Evolutionary conservation across 2,888 invertebrate genomes (phyloP).

Genomic region (Rhamnusium bicolor): DNA sequence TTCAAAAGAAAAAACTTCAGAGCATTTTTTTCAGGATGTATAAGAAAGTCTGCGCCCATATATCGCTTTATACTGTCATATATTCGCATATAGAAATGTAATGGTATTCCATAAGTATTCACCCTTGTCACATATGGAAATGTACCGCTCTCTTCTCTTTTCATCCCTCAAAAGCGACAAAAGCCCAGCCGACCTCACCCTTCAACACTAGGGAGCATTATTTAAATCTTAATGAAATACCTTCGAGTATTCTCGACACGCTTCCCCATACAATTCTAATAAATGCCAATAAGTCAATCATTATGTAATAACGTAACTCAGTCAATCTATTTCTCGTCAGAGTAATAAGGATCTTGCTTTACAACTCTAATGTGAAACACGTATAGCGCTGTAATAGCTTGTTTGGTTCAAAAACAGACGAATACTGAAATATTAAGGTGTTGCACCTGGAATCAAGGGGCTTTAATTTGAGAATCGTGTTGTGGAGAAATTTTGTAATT

Average conservation of each 20-base stretch:
- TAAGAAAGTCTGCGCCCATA: slow-evolving; percentile 18
- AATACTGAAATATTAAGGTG: slow-evolving; percentile 15
- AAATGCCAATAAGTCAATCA: slow-evolving; percentile 57
- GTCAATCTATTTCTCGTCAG: slow-evolving; percentile 54
- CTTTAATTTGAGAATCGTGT: neutral
- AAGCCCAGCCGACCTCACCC: slow-evolving; percentile 54
- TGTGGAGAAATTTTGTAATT: too few species aligned
- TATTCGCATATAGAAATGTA: slow-evolving; percentile 48
- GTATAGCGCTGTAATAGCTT: slow-evolving; percentile 6
- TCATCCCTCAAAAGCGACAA: slow-evolving; percentile 55
- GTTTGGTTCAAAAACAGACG: neutral
- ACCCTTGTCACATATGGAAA: slow-evolving; percentile 62
- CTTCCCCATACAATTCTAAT: slow-evolving; percentile 52
- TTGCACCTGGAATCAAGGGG: slow-evolving; percentile 12
- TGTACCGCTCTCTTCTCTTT: slow-evolving; percentile 47
- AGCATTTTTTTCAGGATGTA: slow-evolving; percentile 35
- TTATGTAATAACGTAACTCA: slow-evolving; percentile 51
- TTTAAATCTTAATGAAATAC: slow-evolving; percentile 62
- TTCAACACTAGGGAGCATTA: slow-evolving; percentile 54
- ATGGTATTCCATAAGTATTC: slow-evolving; percentile 61
- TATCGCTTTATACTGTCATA: slow-evolving; percentile 42
- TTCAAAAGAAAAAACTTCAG: slow-evolving; percentile 7
- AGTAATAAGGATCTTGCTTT: slow-evolving; percentile 21
- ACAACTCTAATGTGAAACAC: slow-evolving; percentile 17
- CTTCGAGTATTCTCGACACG: slow-evolving; percentile 55